Evolutionary conservation across 2,113 vertebrate genomes (phyloP).

Genomic region (Pangasianodon hypophthalmus): DNA sequence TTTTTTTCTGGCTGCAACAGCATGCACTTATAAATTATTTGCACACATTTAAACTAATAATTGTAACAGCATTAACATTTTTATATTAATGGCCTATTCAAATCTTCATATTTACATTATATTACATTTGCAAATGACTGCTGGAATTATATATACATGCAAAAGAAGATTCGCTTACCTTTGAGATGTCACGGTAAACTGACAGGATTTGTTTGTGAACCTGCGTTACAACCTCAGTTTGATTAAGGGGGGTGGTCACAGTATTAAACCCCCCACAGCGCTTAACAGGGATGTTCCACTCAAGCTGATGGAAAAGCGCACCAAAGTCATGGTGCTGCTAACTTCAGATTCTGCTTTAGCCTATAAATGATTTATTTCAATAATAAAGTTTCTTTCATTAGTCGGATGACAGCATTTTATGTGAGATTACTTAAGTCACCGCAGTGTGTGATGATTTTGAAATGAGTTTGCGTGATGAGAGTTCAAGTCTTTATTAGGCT

Average conservation of each 20-base stretch:
- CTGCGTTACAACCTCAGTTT: slow-evolving; percentile 38
- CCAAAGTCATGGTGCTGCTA: not conserved
- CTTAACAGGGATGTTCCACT: not conserved
- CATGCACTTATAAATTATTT: not conserved
- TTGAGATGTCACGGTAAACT: slow-evolving; percentile 44
- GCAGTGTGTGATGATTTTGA: not conserved
- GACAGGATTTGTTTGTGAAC: slow-evolving; percentile 25
- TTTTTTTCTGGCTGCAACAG: too few relatives aligned
- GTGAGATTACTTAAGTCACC: not conserved
- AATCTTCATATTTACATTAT: not conserved
- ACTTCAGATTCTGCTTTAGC: not conserved
- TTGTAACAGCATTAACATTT: not conserved
- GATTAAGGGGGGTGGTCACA: slow-evolving; percentile 30
- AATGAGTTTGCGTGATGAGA: not conserved
- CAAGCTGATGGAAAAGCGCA: not conserved
- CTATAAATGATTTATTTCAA: not conserved
- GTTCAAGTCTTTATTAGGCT: not conserved
- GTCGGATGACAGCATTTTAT: not conserved
- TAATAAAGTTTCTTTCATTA: not conserved
- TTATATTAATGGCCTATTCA: not conserved
- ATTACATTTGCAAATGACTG: not conserved
- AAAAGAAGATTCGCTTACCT: slow-evolving; percentile 49
- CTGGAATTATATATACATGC: not conserved
- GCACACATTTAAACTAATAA: not conserved
- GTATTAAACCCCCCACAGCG: slow-evolving; percentile 21